Percentiles rank a stretch among this genome's conserved stretches.
Evolutionary conservation across 2,113 vertebrate species (phyloP).

Genomic region (Albula goreensis): DNA sequence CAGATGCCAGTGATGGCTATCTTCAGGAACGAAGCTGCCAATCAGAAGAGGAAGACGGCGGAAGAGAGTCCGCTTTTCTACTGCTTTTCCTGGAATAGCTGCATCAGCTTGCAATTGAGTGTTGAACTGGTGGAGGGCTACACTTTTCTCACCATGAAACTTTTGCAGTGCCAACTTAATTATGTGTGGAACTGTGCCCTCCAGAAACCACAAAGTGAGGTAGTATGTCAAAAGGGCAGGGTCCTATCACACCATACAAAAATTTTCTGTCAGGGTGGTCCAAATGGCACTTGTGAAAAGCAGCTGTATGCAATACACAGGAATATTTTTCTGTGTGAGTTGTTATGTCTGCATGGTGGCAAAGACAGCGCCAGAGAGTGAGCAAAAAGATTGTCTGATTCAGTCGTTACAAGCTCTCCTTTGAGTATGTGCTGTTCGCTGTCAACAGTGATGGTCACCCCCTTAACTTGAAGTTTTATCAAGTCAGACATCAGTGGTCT

Average conservation of each 20-base stretch:
- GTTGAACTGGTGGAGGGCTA: too few relatives aligned
- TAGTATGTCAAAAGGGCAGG: too few relatives aligned
- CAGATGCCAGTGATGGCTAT: too few relatives aligned
- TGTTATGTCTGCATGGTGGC: not conserved
- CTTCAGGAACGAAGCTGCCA: too few relatives aligned
- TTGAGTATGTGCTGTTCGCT: not conserved
- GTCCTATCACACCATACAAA: too few relatives aligned
- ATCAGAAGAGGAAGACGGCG: not conserved
- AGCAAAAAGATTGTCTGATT: not conserved
- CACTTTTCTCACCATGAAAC: too few relatives aligned
- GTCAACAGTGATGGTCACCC: not conserved
- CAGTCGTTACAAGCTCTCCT: not conserved
- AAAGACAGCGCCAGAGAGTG: not conserved
- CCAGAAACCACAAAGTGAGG: too few relatives aligned
- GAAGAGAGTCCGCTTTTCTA: not conserved
- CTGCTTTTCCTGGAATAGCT: not conserved
- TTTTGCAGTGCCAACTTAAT: too few relatives aligned
- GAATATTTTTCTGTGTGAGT: not conserved
- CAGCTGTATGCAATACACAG: not conserved
- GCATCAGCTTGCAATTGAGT: not conserved
- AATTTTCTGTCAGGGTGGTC: too few relatives aligned
- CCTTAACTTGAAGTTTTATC: not conserved
- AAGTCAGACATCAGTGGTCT: not conserved
- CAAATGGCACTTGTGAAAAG: too few relatives aligned
- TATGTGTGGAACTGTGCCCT: too few relatives aligned